A percentile compares a stretch with the other conserved stretches of the same genome.
phyloP scores from a whole-genome alignment of 2,888 invertebrate genomes.

The Cryptosula pallasiana region DNA sequence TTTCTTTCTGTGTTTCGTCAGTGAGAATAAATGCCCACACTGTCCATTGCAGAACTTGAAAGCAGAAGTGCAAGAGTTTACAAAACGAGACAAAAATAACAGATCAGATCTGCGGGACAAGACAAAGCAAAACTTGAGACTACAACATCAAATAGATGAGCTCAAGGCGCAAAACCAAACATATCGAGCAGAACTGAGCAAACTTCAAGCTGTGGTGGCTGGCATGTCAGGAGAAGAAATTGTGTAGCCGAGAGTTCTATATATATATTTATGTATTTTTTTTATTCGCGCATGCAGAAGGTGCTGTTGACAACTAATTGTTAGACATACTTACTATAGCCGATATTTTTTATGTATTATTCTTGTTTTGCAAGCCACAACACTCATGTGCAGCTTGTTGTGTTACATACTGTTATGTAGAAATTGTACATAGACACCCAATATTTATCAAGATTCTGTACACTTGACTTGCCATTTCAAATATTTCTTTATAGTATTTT shows the following conservation, averaged over 20 bases:
- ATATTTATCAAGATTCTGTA: no score
- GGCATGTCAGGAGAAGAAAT: slow-evolving; percentile 23
- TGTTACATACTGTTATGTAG: not conserved
- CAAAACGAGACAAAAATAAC: slow-evolving; percentile 2
- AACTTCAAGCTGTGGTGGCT: not conserved
- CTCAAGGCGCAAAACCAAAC: not conserved
- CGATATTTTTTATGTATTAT: no score
- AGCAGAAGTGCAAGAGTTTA: slow-evolving; percentile 6
- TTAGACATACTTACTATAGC: no score
- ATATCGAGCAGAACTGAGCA: slow-evolving; percentile 19
- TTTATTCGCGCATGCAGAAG: no score
- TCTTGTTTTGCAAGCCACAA: not conserved
- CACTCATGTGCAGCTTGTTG: not conserved
- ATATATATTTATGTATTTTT: no score
- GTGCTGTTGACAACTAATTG: no score
- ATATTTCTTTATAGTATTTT: no score
- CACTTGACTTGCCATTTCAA: no score
- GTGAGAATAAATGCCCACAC: no score
- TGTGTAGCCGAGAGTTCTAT: not conserved
- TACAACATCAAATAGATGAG: slow-evolving; percentile 20
- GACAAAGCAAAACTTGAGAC: slow-evolving; percentile 17
- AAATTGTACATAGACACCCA: not conserved
- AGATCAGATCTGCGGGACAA: not conserved
- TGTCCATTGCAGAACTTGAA: slow-evolving; percentile 6
- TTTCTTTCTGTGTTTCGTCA: no score